These are phyloP conservation scores for Apamea monoglypha DNA, from an alignment of 2,888 invertebrate genomes.

Conservation along the genomic window DNA sequence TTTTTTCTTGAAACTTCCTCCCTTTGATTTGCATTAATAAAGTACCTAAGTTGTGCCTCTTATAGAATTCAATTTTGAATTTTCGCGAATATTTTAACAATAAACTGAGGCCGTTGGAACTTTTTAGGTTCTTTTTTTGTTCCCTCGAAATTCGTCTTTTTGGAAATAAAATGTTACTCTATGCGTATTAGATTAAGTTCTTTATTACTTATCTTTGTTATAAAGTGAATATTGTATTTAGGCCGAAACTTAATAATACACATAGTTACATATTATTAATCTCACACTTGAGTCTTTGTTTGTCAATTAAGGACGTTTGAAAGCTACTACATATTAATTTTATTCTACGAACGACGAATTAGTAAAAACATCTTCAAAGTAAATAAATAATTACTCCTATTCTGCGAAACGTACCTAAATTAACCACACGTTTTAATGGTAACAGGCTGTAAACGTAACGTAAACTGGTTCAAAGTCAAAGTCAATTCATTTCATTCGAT, in stretches of 20 bases:
- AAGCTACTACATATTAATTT: not conserved
- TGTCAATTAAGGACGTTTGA: not conserved
- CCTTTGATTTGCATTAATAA: constrained; percentile 59
- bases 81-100: constrained; percentile 53
- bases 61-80: constrained; percentile 54
- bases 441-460: not conserved
- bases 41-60: constrained; percentile 28
- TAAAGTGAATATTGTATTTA: not conserved
- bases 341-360: not conserved
- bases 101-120: constrained; percentile 33
- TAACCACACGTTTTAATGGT: not conserved
- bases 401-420: not conserved
- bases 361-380: not conserved
- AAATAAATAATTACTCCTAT: not conserved
- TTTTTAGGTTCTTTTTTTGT: constrained; percentile 35
- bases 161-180: not conserved
- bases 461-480: not conserved
- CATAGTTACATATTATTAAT: not conserved
- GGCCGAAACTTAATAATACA: not conserved
- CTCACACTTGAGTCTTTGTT: not conserved
- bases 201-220: not conserved
- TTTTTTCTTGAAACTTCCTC: constrained; percentile 43
- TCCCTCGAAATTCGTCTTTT: constrained; percentile 1
- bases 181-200: not conserved
- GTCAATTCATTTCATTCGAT: not conserved